Conservation (phyloP, 2,888 invertebrate species). For the Conomelus anceps region DNA sequence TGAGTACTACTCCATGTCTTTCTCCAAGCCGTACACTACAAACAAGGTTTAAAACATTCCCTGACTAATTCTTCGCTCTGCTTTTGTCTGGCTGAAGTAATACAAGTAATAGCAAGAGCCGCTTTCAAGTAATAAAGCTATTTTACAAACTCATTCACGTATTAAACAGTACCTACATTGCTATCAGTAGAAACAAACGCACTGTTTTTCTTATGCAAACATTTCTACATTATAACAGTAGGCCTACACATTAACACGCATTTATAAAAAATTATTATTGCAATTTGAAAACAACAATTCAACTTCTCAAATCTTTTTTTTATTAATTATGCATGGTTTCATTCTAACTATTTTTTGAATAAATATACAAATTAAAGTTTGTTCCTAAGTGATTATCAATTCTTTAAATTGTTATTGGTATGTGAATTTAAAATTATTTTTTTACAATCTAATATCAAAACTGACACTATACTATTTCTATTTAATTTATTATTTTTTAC, state of each 20-base stretch:
- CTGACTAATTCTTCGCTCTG: background rate
- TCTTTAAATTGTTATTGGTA: background rate
- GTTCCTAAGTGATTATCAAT: background rate
- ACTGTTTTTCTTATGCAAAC: background rate
- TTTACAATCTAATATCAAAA: background rate
- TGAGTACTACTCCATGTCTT: background rate
- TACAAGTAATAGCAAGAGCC: background rate
- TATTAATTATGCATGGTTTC: background rate
- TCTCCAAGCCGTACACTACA: conserved; percentile 10
- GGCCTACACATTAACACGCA: background rate
- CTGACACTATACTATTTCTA: too few relatives aligned
- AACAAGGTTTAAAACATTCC: conserved; percentile 5
- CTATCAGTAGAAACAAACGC: background rate
- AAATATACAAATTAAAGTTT: background rate
- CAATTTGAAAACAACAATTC: background rate
- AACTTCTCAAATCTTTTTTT: background rate
- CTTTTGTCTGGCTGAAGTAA: background rate
- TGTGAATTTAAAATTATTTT: background rate
- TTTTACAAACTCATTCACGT: background rate
- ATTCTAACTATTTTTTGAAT: background rate
- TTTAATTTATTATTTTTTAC: too few relatives aligned
- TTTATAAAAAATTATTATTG: background rate
- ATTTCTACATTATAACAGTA: background rate
- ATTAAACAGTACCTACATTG: background rate
- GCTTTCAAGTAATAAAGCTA: background rate